Conservation (phyloP, 1,140 invertebrate genomes). For the Conus betulinus region DNA sequence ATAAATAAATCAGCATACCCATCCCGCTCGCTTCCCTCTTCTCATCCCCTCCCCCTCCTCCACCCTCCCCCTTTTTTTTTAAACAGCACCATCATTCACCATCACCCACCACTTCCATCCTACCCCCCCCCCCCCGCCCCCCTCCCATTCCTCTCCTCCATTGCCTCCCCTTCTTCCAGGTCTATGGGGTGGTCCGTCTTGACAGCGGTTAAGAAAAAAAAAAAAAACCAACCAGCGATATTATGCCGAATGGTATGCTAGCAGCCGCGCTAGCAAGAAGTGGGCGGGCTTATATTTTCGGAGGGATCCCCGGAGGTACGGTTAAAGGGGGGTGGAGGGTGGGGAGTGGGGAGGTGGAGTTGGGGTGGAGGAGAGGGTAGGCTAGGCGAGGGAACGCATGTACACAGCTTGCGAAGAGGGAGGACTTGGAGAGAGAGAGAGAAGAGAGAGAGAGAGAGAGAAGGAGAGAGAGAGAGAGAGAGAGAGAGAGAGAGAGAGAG, state of each 20-base stretch:
- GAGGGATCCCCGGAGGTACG: background rate
- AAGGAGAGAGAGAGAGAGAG: constrained; percentile 42
- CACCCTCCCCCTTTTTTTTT: background rate
- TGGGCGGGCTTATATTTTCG: constrained; percentile 4
- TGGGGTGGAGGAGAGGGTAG: background rate
- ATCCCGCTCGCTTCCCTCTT: background rate
- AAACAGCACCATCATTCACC: background rate
- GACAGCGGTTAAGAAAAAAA: background rate
- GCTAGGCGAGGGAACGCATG: background rate
- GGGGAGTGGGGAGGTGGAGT: background rate
- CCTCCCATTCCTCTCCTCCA: background rate
- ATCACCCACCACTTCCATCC: background rate
- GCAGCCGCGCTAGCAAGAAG: background rate
- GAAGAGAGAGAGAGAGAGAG: constrained; percentile 47
- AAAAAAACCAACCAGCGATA: constrained; percentile 15
- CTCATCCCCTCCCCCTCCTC: background rate
- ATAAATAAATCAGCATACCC: constrained; percentile 16
- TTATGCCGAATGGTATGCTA: constrained; percentile 29
- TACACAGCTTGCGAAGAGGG: no score
- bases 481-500: constrained; percentile 36
- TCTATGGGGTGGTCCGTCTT: constrained; percentile 18
- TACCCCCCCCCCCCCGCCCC: background rate
- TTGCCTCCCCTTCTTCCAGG: background rate
- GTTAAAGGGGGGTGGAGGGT: background rate
- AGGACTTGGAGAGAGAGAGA: background rate